Percentiles rank a stretch among this genome's conserved stretches.
phyloP scores from a whole-genome alignment of 2,113 vertebrate species.

The Delphinus delphis region DNA sequence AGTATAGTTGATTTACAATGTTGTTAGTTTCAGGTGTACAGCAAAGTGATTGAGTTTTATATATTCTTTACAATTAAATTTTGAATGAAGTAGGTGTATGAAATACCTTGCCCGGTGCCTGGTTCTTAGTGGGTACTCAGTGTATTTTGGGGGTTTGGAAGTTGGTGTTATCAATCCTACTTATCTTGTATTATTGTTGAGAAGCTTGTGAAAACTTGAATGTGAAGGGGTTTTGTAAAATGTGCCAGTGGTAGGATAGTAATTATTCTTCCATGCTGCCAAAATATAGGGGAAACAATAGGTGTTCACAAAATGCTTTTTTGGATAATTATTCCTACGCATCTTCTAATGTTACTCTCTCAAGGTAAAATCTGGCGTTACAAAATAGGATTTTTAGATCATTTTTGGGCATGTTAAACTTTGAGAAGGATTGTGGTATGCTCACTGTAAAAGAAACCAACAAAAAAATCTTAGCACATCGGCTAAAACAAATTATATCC shows the following conservation, averaged over 20 bases:
- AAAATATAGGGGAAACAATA: fast-evolving
- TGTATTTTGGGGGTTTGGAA: not conserved
- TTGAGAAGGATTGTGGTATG: not conserved
- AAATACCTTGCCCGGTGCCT: not conserved
- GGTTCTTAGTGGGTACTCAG: not conserved
- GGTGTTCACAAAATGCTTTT: not conserved
- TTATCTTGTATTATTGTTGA: not conserved
- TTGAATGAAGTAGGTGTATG: not conserved
- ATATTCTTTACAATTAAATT: not conserved
- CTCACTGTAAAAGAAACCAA: not conserved
- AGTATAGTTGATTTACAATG: not conserved
- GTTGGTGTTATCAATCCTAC: not conserved
- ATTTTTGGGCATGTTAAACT: not conserved
- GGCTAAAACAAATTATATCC: not conserved
- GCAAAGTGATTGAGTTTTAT: not conserved
- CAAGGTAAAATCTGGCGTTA: not conserved
- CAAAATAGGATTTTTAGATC: not conserved
- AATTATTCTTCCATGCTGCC: not conserved
- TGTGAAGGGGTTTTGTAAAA: not conserved
- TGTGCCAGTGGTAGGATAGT: not conserved
- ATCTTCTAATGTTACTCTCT: not conserved
- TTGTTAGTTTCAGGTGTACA: not conserved
- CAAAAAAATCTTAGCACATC: not conserved
- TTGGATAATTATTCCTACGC: not conserved
- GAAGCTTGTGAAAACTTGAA: not conserved